These are phyloP conservation scores for Elysia crispata DNA, from an alignment of 2,888 invertebrate species.

Conservation along the genomic window DNA sequence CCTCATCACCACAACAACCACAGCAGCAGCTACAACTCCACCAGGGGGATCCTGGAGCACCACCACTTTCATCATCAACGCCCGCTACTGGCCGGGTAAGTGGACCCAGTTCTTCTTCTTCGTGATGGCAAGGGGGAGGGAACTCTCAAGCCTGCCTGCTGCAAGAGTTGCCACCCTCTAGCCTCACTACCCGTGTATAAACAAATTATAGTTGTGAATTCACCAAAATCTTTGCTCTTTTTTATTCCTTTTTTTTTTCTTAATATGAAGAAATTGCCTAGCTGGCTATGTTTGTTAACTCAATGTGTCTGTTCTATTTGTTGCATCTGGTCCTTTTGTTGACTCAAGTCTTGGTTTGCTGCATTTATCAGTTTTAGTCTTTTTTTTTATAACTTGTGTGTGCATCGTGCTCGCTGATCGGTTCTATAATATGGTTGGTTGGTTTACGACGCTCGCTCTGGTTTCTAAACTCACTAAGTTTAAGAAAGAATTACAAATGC, in stretches of 20 bases:
- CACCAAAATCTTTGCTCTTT: too few species aligned
- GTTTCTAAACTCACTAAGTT: too few species aligned
- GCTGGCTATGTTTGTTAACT: too few species aligned
- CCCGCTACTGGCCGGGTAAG: conserved; percentile 46
- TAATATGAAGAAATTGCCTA: too few species aligned
- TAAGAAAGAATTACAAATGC: too few species aligned
- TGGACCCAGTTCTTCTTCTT: conserved; percentile 37
- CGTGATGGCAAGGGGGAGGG: conserved; percentile 46
- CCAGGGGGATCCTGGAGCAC: not conserved
- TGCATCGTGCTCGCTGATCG: conserved; percentile 1
- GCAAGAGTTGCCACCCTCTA: conserved; percentile 39
- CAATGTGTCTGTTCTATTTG: too few species aligned
- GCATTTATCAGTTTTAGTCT: not conserved
- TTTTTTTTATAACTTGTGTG: not conserved
- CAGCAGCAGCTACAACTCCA: not conserved
- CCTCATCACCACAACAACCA: too few species aligned
- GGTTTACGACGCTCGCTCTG: too few species aligned
- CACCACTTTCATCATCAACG: conserved; percentile 29
- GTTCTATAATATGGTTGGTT: too few species aligned
- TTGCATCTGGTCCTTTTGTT: not conserved
- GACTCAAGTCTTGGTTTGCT: not conserved
- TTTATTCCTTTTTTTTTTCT: too few species aligned
- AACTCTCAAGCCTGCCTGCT: conserved; percentile 21
- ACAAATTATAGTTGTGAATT: not conserved
- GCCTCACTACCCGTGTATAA: conserved; percentile 23